These are phyloP conservation scores for Formicarius rufipectus DNA, from an alignment of 2,113 vertebrate species.

Conservation along the genomic window DNA sequence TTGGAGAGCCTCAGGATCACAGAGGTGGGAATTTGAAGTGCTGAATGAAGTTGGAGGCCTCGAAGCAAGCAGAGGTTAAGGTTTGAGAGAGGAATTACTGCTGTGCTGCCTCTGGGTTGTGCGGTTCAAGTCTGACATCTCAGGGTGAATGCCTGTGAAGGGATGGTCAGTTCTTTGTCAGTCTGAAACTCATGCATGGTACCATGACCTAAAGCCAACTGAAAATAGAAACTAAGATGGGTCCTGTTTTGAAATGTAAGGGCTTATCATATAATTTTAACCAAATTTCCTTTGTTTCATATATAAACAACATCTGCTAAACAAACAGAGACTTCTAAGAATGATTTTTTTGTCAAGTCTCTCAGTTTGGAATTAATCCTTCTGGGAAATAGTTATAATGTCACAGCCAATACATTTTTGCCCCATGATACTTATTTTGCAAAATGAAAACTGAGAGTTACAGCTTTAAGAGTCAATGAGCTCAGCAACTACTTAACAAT, in stretches of 20 bases:
- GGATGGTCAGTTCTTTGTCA: neutral
- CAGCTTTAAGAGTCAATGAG: conserved; percentile 61
- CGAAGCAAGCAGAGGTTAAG: neutral
- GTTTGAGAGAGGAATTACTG: neutral
- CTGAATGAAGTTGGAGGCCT: neutral
- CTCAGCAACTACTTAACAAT: conserved; percentile 69
- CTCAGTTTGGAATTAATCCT: conserved; percentile 33
- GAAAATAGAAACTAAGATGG: neutral
- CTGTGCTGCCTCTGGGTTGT: neutral
- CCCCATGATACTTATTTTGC: conserved; percentile 49
- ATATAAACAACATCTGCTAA: neutral
- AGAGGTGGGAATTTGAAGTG: neutral
- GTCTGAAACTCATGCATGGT: neutral
- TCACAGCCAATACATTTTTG: conserved; percentile 55
- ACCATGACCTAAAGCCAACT: neutral
- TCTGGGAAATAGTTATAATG: conserved; percentile 34
- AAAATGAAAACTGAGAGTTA: conserved; percentile 61
- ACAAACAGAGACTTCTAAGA: conserved; percentile 46
- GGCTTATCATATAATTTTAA: neutral
- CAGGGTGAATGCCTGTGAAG: neutral
- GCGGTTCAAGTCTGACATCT: neutral
- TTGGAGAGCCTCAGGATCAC: neutral
- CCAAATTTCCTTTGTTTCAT: neutral
- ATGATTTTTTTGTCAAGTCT: conserved; percentile 10
- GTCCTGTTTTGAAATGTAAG: neutral